Percentiles rank a stretch among this genome's conserved stretches.
phyloP scores from a whole-genome alignment of 2,888 invertebrate species.

The Lasius fuliginosus region DNA sequence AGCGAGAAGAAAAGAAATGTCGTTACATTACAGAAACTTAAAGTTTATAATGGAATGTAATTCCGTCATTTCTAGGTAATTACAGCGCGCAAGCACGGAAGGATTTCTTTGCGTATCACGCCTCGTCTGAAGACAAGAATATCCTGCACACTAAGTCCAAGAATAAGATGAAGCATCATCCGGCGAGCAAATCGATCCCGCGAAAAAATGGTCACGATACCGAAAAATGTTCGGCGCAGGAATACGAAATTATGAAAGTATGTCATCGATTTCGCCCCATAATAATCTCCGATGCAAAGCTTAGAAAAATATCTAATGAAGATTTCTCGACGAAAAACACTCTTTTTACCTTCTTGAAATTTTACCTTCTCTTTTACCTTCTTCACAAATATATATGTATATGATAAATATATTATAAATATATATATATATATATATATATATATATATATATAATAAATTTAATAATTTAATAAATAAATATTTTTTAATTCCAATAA shows the following conservation, averaged over 20 bases:
- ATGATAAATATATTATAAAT: not conserved
- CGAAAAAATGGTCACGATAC: slow-evolving; percentile 76
- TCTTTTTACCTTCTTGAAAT: not conserved
- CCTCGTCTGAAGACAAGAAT: slow-evolving; percentile 67
- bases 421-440: too few relatives aligned
- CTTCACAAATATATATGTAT: not conserved
- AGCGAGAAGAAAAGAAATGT: slow-evolving; percentile 36
- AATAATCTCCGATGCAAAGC: slow-evolving; percentile 24
- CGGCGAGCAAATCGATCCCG: slow-evolving; percentile 74
- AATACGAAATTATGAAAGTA: slow-evolving; percentile 91
- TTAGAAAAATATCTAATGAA: not conserved
- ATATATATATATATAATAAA: not conserved
- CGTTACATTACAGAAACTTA: slow-evolving; percentile 27
- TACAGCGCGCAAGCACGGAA: slow-evolving; percentile 67
- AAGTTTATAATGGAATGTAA: slow-evolving; percentile 44
- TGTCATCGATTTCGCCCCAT: slow-evolving; percentile 25
- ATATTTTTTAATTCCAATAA: not conserved
- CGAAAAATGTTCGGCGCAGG: slow-evolving; percentile 89
- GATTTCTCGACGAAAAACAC: not conserved
- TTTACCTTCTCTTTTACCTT: too few relatives aligned
- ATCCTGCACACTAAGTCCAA: slow-evolving; percentile 67
- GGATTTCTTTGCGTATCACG: slow-evolving; percentile 62
- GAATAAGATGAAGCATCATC: slow-evolving; percentile 71
- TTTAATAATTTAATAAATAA: not conserved
- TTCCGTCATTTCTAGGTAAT: slow-evolving; percentile 50